Evolutionary conservation across 2,888 invertebrate species (phyloP).

Genomic region (Chrysotoxum bicinctum): DNA sequence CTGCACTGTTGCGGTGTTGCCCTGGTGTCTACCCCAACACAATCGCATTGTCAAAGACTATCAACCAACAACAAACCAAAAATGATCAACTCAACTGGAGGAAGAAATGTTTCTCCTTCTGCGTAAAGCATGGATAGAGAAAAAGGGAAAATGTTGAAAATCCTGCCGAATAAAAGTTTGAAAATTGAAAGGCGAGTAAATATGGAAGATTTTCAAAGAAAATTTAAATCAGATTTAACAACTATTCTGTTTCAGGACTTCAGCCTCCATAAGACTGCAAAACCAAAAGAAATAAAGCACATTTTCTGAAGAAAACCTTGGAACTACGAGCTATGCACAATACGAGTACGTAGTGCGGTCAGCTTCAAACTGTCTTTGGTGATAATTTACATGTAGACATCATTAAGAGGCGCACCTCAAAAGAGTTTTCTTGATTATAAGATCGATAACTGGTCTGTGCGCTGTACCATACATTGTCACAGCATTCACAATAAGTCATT

Average conservation of each 20-base stretch:
- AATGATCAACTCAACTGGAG: background rate
- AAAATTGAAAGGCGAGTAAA: background rate
- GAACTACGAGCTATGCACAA: background rate
- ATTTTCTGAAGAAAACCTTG: background rate
- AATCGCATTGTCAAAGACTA: background rate
- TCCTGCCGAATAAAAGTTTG: background rate
- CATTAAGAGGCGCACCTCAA: slow-evolving; percentile 4
- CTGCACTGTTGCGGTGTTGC: slow-evolving; percentile 7
- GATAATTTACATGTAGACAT: slow-evolving; percentile 6
- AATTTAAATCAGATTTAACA: no score
- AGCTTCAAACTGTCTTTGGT: background rate
- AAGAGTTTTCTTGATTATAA: background rate
- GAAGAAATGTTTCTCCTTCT: background rate
- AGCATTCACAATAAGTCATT: slow-evolving; percentile 3
- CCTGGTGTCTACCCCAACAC: slow-evolving; percentile 25
- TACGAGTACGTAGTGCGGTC: background rate
- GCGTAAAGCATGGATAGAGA: background rate
- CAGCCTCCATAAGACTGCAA: background rate
- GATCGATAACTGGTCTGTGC: slow-evolving; percentile 8
- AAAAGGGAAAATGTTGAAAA: background rate
- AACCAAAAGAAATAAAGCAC: background rate
- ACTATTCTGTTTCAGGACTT: background rate
- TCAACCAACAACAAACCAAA: background rate
- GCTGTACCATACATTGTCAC: background rate
- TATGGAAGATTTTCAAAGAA: no score